Conservation (phyloP, 2,113 vertebrate genomes). For the Pristiophorus japonicus region DNA sequence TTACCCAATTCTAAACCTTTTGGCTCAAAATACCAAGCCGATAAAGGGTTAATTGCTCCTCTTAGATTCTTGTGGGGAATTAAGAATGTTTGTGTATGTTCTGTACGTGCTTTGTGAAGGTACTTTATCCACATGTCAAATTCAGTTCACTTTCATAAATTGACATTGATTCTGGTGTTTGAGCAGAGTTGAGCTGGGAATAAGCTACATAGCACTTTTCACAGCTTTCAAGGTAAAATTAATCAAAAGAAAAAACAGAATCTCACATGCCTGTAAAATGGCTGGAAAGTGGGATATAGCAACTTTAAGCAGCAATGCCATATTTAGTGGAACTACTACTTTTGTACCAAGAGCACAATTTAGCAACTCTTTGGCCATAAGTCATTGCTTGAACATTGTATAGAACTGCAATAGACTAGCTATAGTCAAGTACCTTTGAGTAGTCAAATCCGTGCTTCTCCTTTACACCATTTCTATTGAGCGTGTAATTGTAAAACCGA, state of each 20-base stretch:
- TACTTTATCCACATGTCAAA: not conserved
- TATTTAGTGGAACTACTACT: not conserved
- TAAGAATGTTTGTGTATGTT: not conserved
- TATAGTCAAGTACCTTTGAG: conserved; percentile 64
- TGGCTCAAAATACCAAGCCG: not conserved
- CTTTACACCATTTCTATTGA: conserved; percentile 82
- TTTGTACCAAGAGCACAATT: not conserved
- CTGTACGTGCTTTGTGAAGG: no score
- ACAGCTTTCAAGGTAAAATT: not conserved
- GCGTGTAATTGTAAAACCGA: conserved; percentile 93
- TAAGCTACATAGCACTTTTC: not conserved
- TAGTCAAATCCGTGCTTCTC: conserved; percentile 87
- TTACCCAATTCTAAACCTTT: not conserved
- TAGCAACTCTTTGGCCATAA: not conserved
- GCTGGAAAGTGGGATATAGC: not conserved
- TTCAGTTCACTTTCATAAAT: not conserved
- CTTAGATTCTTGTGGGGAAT: not conserved
- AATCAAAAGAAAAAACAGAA: no score
- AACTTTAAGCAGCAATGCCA: not conserved
- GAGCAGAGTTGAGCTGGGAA: not conserved
- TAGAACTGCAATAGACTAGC: not conserved
- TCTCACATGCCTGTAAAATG: not conserved
- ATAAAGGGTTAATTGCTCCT: not conserved
- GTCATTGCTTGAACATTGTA: not conserved
- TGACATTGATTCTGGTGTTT: not conserved